Evolutionary conservation across 2,797 vertebrate genomes (phyloP).

Genomic region (Clarias pachynema): DNA sequence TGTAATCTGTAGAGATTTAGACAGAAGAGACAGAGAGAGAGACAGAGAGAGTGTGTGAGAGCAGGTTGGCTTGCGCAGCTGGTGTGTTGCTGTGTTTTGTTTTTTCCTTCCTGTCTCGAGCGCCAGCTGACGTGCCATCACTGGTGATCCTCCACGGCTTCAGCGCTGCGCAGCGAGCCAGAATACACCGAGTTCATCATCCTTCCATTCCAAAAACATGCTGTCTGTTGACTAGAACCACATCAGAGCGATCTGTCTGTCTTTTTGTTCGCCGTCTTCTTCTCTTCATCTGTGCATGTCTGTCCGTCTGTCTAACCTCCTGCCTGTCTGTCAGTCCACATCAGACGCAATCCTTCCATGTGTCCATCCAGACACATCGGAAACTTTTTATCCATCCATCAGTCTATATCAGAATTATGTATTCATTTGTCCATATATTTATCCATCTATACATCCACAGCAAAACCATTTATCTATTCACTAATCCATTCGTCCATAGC

Average conservation of each 20-base stretch:
- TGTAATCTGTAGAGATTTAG: slow-evolving; percentile 2
- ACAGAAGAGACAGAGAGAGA: background rate
- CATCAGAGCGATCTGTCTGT: slow-evolving; percentile 3
- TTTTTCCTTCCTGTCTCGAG: background rate
- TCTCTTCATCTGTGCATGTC: background rate
- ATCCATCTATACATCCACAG: background rate
- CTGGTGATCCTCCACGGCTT: slow-evolving; percentile 18
- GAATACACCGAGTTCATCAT: slow-evolving; percentile 27
- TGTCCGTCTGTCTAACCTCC: background rate
- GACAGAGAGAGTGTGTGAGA: background rate
- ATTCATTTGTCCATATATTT: background rate
- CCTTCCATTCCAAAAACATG: slow-evolving; percentile 20
- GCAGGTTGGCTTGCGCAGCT: background rate
- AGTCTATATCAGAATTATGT: background rate
- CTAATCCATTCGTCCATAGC: background rate
- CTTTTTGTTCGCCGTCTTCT: background rate
- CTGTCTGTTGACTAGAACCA: slow-evolving; percentile 12
- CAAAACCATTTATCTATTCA: background rate
- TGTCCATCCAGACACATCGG: background rate
- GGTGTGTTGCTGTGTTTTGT: background rate
- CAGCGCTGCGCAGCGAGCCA: background rate
- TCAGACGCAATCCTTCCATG: background rate
- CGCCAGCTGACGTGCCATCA: slow-evolving; percentile 14
- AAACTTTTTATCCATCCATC: background rate
- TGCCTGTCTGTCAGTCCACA: background rate